Evolutionary conservation across 1,140 invertebrate genomes (phyloP).

Genomic region (Ceratitis capitata): DNA sequence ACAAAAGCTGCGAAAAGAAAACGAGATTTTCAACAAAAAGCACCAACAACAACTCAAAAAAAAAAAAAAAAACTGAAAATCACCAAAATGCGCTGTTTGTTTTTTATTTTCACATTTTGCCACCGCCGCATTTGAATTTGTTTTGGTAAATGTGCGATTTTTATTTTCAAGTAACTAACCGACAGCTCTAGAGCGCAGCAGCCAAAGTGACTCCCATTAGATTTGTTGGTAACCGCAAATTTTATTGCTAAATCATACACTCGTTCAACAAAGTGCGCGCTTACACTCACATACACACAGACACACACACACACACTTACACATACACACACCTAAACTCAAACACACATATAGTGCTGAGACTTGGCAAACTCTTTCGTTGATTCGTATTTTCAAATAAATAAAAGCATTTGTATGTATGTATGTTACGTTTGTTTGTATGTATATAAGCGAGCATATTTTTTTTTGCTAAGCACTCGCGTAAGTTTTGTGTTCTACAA

Average conservation of each 20-base stretch:
- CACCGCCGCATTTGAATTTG: background rate
- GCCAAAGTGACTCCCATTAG: slow-evolving; percentile 25
- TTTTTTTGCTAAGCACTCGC: background rate
- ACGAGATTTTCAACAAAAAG: background rate
- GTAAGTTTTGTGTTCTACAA: background rate
- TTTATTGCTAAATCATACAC: slow-evolving; percentile 25
- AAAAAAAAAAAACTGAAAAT: background rate
- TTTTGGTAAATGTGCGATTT: background rate
- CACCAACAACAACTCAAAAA: background rate
- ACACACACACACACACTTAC: background rate
- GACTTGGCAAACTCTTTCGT: too few species aligned
- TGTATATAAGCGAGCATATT: background rate
- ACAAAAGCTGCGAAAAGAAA: background rate
- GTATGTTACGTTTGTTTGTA: too few species aligned
- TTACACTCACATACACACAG: background rate
- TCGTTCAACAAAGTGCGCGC: background rate
- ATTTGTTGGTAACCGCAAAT: slow-evolving; percentile 24
- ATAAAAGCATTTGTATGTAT: too few species aligned
- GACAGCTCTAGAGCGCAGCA: background rate
- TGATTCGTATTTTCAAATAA: background rate
- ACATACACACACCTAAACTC: background rate
- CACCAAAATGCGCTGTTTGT: background rate
- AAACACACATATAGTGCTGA: background rate
- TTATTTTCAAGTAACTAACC: background rate
- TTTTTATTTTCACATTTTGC: background rate